These are phyloP conservation scores for Gadopsis bispinosus DNA, from an alignment of 2,797 vertebrate genomes.

Conservation along the genomic window DNA sequence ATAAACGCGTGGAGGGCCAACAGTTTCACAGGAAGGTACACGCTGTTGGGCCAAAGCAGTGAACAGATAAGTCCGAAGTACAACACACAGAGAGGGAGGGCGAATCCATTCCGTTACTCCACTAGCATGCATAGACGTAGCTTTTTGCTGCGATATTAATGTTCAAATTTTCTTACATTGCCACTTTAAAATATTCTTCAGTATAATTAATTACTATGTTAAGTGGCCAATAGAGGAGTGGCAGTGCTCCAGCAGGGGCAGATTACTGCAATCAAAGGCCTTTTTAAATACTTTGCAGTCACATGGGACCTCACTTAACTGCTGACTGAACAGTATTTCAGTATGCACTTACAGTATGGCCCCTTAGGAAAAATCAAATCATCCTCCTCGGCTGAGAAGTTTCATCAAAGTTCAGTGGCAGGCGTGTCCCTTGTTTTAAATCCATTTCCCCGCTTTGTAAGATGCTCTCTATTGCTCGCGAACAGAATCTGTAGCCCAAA, in stretches of 20 bases:
- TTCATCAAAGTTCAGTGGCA: conserved; percentile 72
- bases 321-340: conserved; percentile 71
- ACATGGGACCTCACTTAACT: conserved; percentile 60
- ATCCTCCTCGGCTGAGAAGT: conserved; percentile 55
- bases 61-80: too few species aligned
- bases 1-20: too few species aligned
- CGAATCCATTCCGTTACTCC: too few species aligned
- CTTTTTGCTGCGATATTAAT: too few species aligned
- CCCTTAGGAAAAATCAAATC: conserved; percentile 64
- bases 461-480: conserved; percentile 27
- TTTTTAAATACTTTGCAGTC: conserved; percentile 63
- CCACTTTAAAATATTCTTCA: background rate
- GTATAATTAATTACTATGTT: conserved; percentile 40
- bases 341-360: conserved; percentile 38
- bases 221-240: conserved; percentile 25
- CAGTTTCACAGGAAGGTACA: too few species aligned
- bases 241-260: conserved; percentile 32
- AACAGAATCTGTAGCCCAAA: conserved; percentile 36
- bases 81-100: too few species aligned
- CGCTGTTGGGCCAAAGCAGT: too few species aligned
- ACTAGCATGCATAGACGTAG: too few species aligned
- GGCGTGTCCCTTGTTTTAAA: conserved; percentile 63
- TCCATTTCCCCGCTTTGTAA: conserved; percentile 55
- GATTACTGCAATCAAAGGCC: conserved; percentile 57
- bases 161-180: too few species aligned